Conservation (phyloP, 2,113 vertebrate genomes). For the Polypterus bichir region DNA sequence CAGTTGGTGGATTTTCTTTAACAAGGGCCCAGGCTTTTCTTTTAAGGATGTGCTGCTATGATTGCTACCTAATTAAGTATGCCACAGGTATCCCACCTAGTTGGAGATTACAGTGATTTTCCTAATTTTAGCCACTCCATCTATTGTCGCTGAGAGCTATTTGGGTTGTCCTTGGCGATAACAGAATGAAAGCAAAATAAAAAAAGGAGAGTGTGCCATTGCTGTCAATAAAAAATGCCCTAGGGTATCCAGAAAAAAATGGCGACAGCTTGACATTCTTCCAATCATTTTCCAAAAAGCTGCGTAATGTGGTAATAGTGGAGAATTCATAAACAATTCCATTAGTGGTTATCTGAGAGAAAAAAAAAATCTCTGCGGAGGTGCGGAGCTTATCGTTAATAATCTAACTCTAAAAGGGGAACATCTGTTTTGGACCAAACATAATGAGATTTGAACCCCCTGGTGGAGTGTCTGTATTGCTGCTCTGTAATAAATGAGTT, state of each 20-base stretch:
- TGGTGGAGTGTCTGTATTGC: not conserved
- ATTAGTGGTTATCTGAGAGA: constrained; percentile 2
- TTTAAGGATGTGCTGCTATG: too few relatives aligned
- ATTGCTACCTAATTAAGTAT: too few relatives aligned
- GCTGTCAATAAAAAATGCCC: not conserved
- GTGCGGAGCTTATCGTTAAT: constrained; percentile 1
- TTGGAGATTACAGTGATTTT: too few relatives aligned
- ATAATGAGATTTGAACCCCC: constrained; percentile 2
- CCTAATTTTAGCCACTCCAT: too few relatives aligned
- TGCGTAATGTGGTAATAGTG: not conserved
- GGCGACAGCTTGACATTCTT: not conserved
- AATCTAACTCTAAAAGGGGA: constrained; percentile 5
- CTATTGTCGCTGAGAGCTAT: not conserved
- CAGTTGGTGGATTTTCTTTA: too few relatives aligned
- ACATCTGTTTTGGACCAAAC: constrained; percentile 3
- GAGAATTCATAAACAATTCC: not conserved
- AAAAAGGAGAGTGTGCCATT: not conserved
- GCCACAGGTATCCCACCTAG: too few relatives aligned
- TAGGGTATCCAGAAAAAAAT: not conserved
- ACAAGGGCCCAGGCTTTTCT: too few relatives aligned
- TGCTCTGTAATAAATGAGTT: constrained; percentile 2
- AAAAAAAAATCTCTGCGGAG: not conserved
- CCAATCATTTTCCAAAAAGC: not conserved
- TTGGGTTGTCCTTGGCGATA: not conserved
- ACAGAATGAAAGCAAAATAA: not conserved